phyloP scores from a whole-genome alignment of 2,797 vertebrate species.

The Eulemur rubriventer region DNA sequence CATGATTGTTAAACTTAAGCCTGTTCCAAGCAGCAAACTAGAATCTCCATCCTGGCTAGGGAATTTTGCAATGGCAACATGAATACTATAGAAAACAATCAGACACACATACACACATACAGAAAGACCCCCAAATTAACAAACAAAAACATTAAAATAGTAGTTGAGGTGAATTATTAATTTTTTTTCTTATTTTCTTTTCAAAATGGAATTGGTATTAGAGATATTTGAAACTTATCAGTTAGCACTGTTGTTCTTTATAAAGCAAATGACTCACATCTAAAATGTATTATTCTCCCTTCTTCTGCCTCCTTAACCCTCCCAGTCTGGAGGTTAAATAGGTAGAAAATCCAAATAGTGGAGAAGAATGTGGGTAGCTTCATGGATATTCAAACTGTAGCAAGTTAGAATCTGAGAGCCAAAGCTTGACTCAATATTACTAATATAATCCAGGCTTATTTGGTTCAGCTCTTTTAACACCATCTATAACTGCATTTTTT shows the following conservation, averaged over 20 bases:
- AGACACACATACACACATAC: not conserved
- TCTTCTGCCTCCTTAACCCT: not conserved
- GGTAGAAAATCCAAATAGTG: not conserved
- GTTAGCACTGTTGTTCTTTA: not conserved
- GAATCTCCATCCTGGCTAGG: not conserved
- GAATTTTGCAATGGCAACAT: not conserved
- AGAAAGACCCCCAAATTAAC: not conserved
- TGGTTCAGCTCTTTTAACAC: slow-evolving; percentile 51
- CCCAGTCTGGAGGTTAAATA: not conserved
- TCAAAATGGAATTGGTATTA: not conserved
- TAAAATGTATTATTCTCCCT: not conserved
- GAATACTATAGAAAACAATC: not conserved
- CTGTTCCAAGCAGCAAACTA: not conserved
- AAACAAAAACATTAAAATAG: not conserved
- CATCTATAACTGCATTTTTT: not conserved
- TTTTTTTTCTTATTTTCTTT: not conserved
- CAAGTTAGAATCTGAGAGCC: not conserved
- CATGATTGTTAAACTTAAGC: slow-evolving; percentile 16
- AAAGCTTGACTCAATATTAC: not conserved
- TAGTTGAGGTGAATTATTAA: not conserved
- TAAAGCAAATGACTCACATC: not conserved
- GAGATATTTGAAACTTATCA: not conserved
- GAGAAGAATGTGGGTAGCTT: not conserved
- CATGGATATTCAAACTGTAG: not conserved
- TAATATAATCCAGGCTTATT: not conserved